A percentile compares a stretch with the other conserved stretches of the same genome.
These are phyloP conservation scores for Phoeniculus purpureus DNA, from an alignment of 2,797 vertebrate species.

Conservation along the genomic window DNA sequence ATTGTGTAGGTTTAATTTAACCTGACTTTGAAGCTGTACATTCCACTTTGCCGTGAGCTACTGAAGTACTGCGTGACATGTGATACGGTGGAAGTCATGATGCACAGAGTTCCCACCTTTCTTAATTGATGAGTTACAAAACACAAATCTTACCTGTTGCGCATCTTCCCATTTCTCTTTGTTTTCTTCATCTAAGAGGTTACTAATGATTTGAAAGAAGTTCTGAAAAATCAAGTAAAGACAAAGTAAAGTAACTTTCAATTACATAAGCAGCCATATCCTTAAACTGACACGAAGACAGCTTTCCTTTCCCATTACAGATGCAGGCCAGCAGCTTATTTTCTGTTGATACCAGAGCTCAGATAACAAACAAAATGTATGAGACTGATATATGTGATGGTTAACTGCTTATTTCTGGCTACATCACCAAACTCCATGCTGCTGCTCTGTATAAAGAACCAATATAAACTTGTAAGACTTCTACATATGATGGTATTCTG, in stretches of 20 bases:
- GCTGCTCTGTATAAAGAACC: neutral
- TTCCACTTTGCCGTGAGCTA: neutral
- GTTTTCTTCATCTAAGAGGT: conserved; percentile 98
- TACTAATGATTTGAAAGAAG: conserved; percentile 99
- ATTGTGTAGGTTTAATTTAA: neutral
- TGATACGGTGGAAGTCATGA: neutral
- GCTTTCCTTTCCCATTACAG: neutral
- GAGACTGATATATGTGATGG: neutral
- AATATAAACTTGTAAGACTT: neutral
- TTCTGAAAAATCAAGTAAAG: conserved; percentile 86
- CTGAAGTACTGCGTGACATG: neutral
- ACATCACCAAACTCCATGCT: neutral
- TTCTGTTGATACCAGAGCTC: neutral
- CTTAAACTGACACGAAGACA: neutral
- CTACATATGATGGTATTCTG: neutral
- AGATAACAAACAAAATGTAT: neutral
- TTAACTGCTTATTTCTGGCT: neutral
- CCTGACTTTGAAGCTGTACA: neutral
- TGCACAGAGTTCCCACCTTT: neutral
- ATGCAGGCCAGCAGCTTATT: neutral
- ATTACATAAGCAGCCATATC: neutral
- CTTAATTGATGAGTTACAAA: neutral
- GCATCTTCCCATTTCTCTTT: conserved; percentile 99
- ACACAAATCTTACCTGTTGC: conserved; percentile 88
- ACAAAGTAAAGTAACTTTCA: neutral